Evolutionary conservation across 2,797 vertebrate genomes (phyloP).

Genomic region (Phalloptychus januarius): DNA sequence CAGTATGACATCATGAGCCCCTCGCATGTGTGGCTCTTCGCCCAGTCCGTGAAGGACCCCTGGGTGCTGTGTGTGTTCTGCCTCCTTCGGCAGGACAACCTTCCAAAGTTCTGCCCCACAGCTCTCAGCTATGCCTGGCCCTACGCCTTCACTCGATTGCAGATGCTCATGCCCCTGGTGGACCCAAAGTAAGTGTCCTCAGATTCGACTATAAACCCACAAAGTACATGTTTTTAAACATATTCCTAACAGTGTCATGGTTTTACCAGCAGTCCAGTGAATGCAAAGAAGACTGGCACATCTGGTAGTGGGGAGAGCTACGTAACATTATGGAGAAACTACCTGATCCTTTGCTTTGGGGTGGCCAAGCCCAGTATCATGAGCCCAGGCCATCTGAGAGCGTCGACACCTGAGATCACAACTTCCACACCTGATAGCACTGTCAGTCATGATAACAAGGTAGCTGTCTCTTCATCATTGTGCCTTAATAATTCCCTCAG

Average conservation of each 20-base stretch:
- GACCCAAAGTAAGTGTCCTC: constrained; percentile 89
- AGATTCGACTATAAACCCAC: background rate
- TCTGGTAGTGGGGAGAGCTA: constrained; percentile 88
- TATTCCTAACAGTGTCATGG: constrained; percentile 15
- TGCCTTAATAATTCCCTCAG: constrained; percentile 44
- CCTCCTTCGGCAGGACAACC: constrained; percentile 92
- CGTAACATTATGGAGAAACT: constrained; percentile 95
- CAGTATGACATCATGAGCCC: constrained; percentile 96
- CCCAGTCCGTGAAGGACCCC: constrained; percentile 96
- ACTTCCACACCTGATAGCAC: constrained; percentile 89
- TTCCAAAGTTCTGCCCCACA: constrained; percentile 93
- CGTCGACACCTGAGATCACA: constrained; percentile 94
- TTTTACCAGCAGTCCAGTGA: constrained; percentile 88
- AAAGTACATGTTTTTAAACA: constrained; percentile 10
- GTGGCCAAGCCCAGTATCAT: constrained; percentile 98
- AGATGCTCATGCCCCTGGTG: constrained; percentile 93
- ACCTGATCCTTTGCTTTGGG: constrained; percentile 97
- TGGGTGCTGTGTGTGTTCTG: constrained; percentile 98
- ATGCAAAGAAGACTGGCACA: constrained; percentile 96
- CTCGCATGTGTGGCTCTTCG: constrained; percentile 98
- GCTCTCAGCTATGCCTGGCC: constrained; percentile 98
- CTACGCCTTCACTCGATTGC: constrained; percentile 94
- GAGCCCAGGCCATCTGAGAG: constrained; percentile 94
- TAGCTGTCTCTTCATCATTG: constrained; percentile 42
- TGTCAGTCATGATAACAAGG: constrained; percentile 92